Conservation (phyloP, 2,113 vertebrate genomes). For the Nerophis ophidion region DNA sequence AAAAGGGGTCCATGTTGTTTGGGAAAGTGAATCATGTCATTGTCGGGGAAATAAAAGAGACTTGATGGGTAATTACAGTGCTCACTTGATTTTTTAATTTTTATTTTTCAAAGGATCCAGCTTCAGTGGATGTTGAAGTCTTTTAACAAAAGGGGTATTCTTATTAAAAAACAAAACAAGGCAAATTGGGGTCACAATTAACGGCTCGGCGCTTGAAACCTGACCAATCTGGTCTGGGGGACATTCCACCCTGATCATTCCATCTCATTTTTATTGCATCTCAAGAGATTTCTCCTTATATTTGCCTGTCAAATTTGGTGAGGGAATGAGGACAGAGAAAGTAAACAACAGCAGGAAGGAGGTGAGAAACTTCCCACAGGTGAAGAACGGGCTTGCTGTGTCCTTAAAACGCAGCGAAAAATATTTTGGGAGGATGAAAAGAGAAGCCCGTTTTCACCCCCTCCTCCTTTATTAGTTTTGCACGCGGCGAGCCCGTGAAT, state of each 20-base stretch:
- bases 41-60: background rate
- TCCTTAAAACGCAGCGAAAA: background rate
- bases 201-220: conserved; percentile 5
- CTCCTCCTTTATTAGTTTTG: conserved; percentile 20
- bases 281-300: background rate
- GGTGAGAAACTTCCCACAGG: background rate
- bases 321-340: conserved; percentile 14
- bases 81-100: background rate
- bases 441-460: conserved; percentile 7
- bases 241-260: conserved; percentile 9
- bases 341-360: conserved; percentile 1
- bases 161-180: conserved; percentile 34
- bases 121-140: conserved; percentile 1
- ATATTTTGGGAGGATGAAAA: background rate
- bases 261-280: conserved; percentile 4
- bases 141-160: conserved; percentile 20
- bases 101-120: background rate
- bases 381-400: background rate
- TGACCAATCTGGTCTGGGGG: conserved; percentile 7
- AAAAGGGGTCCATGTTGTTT: background rate
- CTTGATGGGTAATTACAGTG: background rate
- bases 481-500: conserved; percentile 19
- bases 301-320: background rate
- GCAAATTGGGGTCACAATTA: conserved; percentile 1
- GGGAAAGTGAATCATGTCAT: no score